Evolutionary conservation across 2,113 vertebrate genomes (phyloP), one percentile per base, ranked within the genome.

Genomic region (Hemiscyllium ocellatum): DNA sequence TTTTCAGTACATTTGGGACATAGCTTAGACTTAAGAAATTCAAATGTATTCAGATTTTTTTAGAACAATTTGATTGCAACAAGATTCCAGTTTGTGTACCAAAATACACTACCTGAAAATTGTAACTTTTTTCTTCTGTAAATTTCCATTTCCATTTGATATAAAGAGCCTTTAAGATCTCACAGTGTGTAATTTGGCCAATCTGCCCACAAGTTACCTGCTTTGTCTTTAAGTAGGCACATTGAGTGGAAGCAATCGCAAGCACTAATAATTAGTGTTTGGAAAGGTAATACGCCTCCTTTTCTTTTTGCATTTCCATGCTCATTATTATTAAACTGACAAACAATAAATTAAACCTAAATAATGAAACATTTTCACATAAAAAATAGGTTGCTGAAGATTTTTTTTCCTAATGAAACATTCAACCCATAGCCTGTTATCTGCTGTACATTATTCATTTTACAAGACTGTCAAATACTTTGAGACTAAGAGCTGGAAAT

Each of bases 371-470:
- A 95, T 95, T 95, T 95, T 70, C 94, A 95, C 94, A 95, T 95
- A 95, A 95, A 95, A 93, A 93, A 95, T 72, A 95, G 94, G 94
- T 95, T 72, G n/a, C 94, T 72, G 68, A 72, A 95, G 94, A 72
- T 70, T 95, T 95, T 72, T 70, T 94, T 70, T 69, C 93, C 94
- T 72, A 95, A 95, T 95, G 94, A 95, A 95, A 95, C 94, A 95
- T 95, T 72, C 94, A 95, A 95, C 94, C 94, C 94, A 76, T 52
- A 95, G 68, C 94, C 94, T 95, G 94, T 76, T 95, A 61, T 96
- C 96, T 95, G 94, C 94, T 52, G 85, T 95, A 96, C 96, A 95
- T 96, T 97, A 96, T 96, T 96, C 97, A 96, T 90, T 96, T 96
- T 86, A 96, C 91, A 26, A 96, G 96, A 96, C 95, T 96, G 96